Evolutionary conservation across 2,797 vertebrate species (phyloP), one percentile per base, ranked within the genome.

Genomic region (Falco cherrug): DNA sequence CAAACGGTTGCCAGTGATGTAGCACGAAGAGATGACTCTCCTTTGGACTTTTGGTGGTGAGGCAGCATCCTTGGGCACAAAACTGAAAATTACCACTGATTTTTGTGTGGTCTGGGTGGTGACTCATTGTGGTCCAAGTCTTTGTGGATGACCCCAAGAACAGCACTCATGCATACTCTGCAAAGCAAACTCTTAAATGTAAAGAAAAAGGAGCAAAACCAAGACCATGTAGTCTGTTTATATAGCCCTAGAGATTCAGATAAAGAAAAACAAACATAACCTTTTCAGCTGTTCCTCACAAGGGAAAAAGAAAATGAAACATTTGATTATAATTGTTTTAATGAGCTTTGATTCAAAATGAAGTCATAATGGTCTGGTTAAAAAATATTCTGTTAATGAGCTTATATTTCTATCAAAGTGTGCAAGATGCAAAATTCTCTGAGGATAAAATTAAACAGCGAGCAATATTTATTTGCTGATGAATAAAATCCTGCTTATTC

Each of bases 251-350:
- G 97, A 98, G 97, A 98, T 97, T 97, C 97, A 96, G 96, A 97
- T 97, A 97, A 98, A 98, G 97, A 98, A 98, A 98, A 98, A 98
- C 97, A 98, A 98, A 98, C 97, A 98, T 98, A 98, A 98, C 98
- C 98, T 98, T 98, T 98, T 98, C 97, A 98, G 97, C 97, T 98
- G 94, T 96, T 98, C 98, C 90, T 98, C 97, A 97, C 96, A 97
- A 98, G 98, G 97, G 96, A 97, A 98, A 98, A 98, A 98, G 96
- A 97, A 98, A 98, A 98, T 97, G 97, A 98, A 98, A 97, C 97
- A 97, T 98, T 98, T 98, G 98, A 98, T 98, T 98, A 98, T 98
- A 98, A 98, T 98, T 98, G 97, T 98, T 98, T 97, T 98, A 98
- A 98, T 98, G 97, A 98, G 98, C 97, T 98, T 95, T 97, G 98